Base-by-base conservation (phyloP, 35 echinoderm and acorn worm species). In the Nesometra sesokonis region DNA sequence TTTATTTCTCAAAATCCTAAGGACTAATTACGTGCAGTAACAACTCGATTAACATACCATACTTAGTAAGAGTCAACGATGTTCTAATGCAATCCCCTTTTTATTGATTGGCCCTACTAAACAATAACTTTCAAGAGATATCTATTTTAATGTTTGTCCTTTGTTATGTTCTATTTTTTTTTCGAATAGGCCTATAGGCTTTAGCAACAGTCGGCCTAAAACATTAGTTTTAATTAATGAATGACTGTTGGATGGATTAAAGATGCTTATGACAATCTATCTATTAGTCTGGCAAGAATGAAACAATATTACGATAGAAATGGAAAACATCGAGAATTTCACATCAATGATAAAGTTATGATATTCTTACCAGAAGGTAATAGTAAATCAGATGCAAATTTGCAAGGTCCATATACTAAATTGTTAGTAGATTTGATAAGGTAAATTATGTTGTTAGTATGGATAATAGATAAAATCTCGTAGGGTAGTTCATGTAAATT, bases 331-430 rank as follows among this genome's bases (percentile, higher is more conserved):
- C 47, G 52, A 37, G 46, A 52, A 29, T 89, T 84, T 89, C 29
- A 84, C 15, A 32, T 81, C 13, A 47, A 76, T 34, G 88, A 84
- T 4, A 84, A 84, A 32, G 88, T 89, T 78, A 15, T 89, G 13
- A 77, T 84, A 19, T 84, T 84, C 52, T 30, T 84, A 1, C 88
- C 88, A 33, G 80, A 83, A 34, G 80, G 52, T n/a, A 30, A 46
- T 32, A 47, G 31, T 30, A 89, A 89, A 36, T 33, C 84, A 29
- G 81, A 89, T 77, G 35, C n/a, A 34, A 83, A 84, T 36, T 89
- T 81, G 81, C 88, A 84, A 78, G 88, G 88, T 29, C 88, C 88
- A 31, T 89, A 84, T 40, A 35, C 36, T 2, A 78, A n/a, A n/a
- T 89, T 78, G 29, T 76, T 0, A 78, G 31, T 35, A 76, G 33